Evolutionary conservation across 2,888 invertebrate species (phyloP).

Genomic region (Watsonalla cultraria): DNA sequence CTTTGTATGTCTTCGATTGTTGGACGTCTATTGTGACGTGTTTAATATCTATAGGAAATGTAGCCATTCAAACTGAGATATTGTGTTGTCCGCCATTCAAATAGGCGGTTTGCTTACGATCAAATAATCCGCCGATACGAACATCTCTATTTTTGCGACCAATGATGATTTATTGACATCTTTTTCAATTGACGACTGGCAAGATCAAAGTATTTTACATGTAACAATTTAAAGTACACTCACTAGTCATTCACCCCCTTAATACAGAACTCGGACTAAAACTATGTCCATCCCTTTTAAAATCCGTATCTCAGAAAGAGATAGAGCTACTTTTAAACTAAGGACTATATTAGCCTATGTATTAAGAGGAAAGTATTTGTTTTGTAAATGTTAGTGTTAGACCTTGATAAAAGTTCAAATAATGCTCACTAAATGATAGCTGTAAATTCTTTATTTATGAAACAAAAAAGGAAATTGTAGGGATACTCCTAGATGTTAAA

Average conservation of each 20-base stretch:
- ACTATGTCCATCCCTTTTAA: too few relatives aligned
- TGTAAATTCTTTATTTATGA: conserved; percentile 67
- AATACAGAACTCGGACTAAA: too few relatives aligned
- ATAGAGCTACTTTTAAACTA: too few relatives aligned
- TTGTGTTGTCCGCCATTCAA: conserved; percentile 45
- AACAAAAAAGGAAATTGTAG: conserved; percentile 69
- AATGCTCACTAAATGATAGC: conserved; percentile 55
- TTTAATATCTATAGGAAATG: conserved; percentile 55
- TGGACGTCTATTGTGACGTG: conserved; percentile 50
- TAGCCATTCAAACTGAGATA: conserved; percentile 39
- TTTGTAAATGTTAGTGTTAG: too few relatives aligned
- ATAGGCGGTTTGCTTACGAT: conserved; percentile 45
- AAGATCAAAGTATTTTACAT: too few relatives aligned
- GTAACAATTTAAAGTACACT: too few relatives aligned
- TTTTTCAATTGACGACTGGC: too few relatives aligned
- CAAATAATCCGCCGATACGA: conserved; percentile 30
- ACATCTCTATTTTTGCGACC: conserved; percentile 19
- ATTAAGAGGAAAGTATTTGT: too few relatives aligned
- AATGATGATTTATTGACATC: too few relatives aligned
- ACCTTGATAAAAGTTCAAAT: conserved; percentile 35
- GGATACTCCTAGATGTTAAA: conserved; percentile 70
- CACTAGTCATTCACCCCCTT: too few relatives aligned
- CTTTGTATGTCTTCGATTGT: conserved; percentile 40
- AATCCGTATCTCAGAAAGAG: too few relatives aligned
- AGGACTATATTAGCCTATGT: too few relatives aligned